phyloP scores from a whole-genome alignment of 2,888 invertebrate genomes.

The Cremastinae sp. region DNA sequence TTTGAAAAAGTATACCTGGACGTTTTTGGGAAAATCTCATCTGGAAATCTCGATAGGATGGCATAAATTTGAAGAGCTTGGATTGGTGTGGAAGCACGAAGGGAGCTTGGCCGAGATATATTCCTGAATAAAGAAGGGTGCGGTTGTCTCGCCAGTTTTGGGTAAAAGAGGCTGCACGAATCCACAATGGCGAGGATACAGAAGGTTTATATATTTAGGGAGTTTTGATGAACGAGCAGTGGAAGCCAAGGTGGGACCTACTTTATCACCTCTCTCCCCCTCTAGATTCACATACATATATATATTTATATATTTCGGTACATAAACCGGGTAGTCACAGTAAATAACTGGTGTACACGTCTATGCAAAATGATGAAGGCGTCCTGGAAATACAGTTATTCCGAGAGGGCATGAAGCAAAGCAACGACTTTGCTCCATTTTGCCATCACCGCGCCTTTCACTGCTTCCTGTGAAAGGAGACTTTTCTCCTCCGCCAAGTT shows the following conservation, averaged over 20 bases:
- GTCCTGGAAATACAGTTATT: background rate
- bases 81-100: too few relatives aligned
- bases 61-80: too few relatives aligned
- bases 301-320: background rate
- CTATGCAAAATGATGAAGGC: conserved; percentile 1
- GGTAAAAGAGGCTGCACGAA: background rate
- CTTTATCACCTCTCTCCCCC: conserved; percentile 46
- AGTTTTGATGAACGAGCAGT: conserved; percentile 55
- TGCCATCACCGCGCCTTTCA: conserved; percentile 30
- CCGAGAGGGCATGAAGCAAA: background rate
- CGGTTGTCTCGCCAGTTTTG: background rate
- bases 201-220: conserved; percentile 36
- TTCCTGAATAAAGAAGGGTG: conserved; percentile 27
- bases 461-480: conserved; percentile 17
- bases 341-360: background rate
- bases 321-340: too few relatives aligned
- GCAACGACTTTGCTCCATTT: conserved; percentile 38
- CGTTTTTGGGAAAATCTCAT: too few relatives aligned
- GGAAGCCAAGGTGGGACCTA: conserved; percentile 42
- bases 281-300: background rate
- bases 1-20: too few relatives aligned
- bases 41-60: too few relatives aligned
- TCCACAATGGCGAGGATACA: conserved; percentile 1
- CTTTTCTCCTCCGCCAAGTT: conserved; percentile 37
- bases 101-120: too few relatives aligned